A percentile compares a stretch with the other conserved stretches of the same genome.
Evolutionary conservation across 2,888 invertebrate genomes (phyloP).

Genomic region (Troides helena): DNA sequence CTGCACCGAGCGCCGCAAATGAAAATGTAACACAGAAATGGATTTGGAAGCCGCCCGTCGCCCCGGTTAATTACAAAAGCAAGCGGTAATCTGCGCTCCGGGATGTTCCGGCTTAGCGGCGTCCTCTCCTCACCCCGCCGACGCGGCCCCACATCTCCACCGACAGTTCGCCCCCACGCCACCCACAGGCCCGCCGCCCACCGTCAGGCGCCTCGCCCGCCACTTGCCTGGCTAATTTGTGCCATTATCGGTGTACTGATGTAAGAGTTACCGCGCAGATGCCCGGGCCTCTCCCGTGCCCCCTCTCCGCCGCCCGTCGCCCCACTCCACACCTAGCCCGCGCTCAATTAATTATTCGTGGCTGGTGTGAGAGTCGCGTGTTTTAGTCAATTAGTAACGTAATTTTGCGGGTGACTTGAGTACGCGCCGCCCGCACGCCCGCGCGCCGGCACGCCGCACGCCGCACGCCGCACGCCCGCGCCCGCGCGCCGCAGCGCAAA

Average conservation of each 20-base stretch:
- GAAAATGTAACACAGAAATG: constrained; percentile 81
- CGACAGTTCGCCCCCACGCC: too few relatives aligned
- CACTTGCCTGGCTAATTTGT: constrained; percentile 79
- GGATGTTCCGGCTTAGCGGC: constrained; percentile 80
- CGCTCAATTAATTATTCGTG: constrained; percentile 79
- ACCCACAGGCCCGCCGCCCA: constrained; percentile 34
- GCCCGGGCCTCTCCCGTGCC: constrained; percentile 47
- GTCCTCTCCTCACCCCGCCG: constrained; percentile 38
- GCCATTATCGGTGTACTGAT: constrained; percentile 81
- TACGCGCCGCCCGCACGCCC: constrained; percentile 50
- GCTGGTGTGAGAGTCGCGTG: constrained; percentile 80
- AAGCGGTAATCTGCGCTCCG: constrained; percentile 81
- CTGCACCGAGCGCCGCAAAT: constrained; percentile 70
- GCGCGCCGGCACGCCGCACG: constrained; percentile 34
- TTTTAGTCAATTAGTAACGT: constrained; percentile 81
- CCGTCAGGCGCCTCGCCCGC: constrained; percentile 57
- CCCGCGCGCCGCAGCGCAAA: constrained; percentile 51
- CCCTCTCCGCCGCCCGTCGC: too few relatives aligned
- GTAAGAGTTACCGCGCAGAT: constrained; percentile 80
- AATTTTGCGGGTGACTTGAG: constrained; percentile 80
- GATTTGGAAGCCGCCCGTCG: constrained; percentile 80
- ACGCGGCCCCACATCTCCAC: too few relatives aligned
- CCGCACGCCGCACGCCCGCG: constrained; percentile 34
- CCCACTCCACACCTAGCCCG: constrained; percentile 57
- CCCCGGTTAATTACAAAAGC: constrained; percentile 81